These are phyloP conservation scores for Melanostoma scalare DNA, from an alignment of 2,888 invertebrate species.

Conservation along the genomic window DNA sequence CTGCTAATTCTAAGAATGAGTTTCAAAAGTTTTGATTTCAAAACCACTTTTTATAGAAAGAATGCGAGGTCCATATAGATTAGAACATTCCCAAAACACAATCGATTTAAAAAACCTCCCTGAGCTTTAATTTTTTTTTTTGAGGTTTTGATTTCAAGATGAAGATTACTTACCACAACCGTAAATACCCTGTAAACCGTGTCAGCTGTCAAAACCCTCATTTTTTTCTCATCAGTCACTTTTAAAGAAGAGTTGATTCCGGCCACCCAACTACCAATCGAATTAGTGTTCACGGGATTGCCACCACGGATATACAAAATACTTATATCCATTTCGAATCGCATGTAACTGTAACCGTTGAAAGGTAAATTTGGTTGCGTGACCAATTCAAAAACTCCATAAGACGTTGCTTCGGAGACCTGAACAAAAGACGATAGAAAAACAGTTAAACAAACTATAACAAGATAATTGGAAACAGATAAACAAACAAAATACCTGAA, in stretches of 20 bases:
- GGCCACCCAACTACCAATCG: constrained; percentile 90
- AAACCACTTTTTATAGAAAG: too few species aligned
- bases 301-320: constrained; percentile 89
- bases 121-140: too few species aligned
- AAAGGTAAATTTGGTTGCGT: constrained; percentile 84
- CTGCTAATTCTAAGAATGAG: too few species aligned
- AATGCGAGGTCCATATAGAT: too few species aligned
- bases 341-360: constrained; percentile 89
- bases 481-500: constrained; percentile 83
- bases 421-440: constrained; percentile 74
- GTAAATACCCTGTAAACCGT: constrained; percentile 94
- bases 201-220: constrained; percentile 90
- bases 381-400: constrained; percentile 86
- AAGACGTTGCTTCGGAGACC: constrained; percentile 87
- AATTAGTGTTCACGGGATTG: constrained; percentile 87
- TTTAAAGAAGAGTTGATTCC: constrained; percentile 87
- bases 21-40: too few species aligned
- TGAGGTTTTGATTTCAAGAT: too few species aligned
- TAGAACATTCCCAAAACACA: too few species aligned
- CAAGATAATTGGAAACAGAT: constrained; percentile 31
- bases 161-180: constrained; percentile 86
- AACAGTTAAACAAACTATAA: constrained; percentile 24
- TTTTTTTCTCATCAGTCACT: constrained; percentile 86
- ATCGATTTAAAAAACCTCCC: too few species aligned
- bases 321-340: constrained; percentile 88